Percentiles rank a stretch among this genome's conserved stretches.
Conservation (phyloP, 2,888 invertebrate species). For the Athripsodes cinereus region DNA sequence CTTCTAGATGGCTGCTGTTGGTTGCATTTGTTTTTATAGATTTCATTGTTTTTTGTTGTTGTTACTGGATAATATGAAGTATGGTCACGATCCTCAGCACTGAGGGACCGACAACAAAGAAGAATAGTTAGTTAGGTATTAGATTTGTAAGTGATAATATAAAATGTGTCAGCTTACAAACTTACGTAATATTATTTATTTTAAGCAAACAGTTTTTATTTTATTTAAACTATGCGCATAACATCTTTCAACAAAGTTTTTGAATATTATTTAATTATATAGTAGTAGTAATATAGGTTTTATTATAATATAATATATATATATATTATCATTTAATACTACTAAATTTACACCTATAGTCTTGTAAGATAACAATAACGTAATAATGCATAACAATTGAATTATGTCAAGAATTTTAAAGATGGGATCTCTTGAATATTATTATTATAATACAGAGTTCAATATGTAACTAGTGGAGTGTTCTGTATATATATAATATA, state of each 20-base stretch:
- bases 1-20: no score
- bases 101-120: no score
- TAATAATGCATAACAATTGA: constrained; percentile 16
- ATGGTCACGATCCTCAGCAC: no score
- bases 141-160: background rate
- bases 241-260: constrained; percentile 11
- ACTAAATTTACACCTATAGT: constrained; percentile 18
- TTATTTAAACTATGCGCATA: constrained; percentile 14
- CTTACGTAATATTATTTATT: background rate
- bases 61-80: no score
- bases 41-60: no score
- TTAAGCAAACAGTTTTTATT: constrained; percentile 13
- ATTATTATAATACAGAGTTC: no score
- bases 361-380: constrained; percentile 20
- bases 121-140: background rate
- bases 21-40: no score
- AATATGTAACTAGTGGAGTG: no score
- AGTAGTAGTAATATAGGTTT: no score
- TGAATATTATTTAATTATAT: constrained; percentile 15
- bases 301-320: background rate
- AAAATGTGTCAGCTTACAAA: background rate
- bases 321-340: constrained; percentile 14
- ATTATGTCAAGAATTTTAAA: constrained; percentile 8
- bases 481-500: no score
- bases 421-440: background rate